Conservation (phyloP, 2,888 invertebrate genomes). For the Busseola fusca region DNA sequence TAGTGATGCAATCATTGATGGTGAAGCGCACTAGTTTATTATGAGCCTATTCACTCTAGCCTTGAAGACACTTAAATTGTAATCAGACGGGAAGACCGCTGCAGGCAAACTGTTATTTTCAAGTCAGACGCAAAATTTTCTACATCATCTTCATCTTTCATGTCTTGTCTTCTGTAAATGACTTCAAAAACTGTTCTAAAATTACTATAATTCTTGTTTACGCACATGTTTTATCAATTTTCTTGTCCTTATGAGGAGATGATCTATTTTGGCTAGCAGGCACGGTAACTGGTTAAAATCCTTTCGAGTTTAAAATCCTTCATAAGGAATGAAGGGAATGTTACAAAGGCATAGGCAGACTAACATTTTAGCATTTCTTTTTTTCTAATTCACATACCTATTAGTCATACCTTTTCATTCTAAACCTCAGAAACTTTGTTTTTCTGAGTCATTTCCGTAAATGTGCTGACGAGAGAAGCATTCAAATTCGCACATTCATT, state of each 20-base stretch:
- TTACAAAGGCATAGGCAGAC: too few relatives aligned
- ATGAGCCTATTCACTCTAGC: too few relatives aligned
- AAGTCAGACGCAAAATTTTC: neutral
- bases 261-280: too few relatives aligned
- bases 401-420: neutral
- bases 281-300: neutral
- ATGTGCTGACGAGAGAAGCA: conserved; percentile 3
- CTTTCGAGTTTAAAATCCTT: neutral
- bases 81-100: too few relatives aligned
- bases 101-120: too few relatives aligned
- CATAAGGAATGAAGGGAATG: too few relatives aligned
- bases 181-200: neutral
- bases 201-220: neutral
- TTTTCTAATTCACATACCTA: neutral
- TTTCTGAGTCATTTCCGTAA: conserved; percentile 14
- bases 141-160: neutral
- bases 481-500: conserved; percentile 26
- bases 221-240: too few relatives aligned
- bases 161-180: neutral
- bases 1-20: too few relatives aligned
- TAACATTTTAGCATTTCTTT: neutral
- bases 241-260: neutral
- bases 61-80: too few relatives aligned
- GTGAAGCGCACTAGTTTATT: too few relatives aligned
- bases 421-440: neutral